phyloP scores from a whole-genome alignment of 2,888 invertebrate species.

The Zygothrica quintamaculata region DNA sequence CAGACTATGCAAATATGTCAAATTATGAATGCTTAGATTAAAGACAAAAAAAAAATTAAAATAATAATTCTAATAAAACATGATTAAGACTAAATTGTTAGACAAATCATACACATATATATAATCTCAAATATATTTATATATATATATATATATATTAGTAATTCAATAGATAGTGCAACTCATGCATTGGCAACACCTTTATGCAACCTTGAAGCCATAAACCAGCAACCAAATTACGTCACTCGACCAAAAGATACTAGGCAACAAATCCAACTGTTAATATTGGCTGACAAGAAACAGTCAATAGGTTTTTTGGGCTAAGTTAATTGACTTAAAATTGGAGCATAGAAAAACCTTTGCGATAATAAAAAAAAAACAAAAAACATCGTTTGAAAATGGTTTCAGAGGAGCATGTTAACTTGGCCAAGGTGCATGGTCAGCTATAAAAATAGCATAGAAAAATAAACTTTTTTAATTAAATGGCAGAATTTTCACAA shows the following conservation, averaged over 20 bases:
- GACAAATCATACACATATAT: no score
- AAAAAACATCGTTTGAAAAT: constrained; percentile 27
- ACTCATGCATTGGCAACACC: constrained; percentile 33
- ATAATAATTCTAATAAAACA: no score
- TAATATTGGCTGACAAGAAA: constrained; percentile 50
- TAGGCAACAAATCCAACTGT: constrained; percentile 22
- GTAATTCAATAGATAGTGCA: constrained; percentile 45
- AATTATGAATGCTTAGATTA: no score
- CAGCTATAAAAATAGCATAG: constrained; percentile 60
- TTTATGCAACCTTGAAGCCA: constrained; percentile 58
- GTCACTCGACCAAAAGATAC: constrained; percentile 53
- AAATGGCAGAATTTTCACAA: constrained; percentile 27
- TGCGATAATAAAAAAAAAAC: constrained; percentile 49
- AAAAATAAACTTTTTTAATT: constrained; percentile 28
- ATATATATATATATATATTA: background rate
- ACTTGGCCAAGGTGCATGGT: constrained; percentile 32
- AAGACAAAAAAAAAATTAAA: no score
- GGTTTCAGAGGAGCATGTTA: constrained; percentile 50
- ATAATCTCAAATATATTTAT: no score
- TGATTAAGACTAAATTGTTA: no score
- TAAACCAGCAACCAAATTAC: constrained; percentile 47
- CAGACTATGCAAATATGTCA: constrained; percentile 16
- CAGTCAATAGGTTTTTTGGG: constrained; percentile 63
- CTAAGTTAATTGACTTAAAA: constrained; percentile 55
- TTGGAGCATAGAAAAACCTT: constrained; percentile 56